phyloP scores from a whole-genome alignment of 2,888 invertebrate genomes.

The Alsophila aescularia region DNA sequence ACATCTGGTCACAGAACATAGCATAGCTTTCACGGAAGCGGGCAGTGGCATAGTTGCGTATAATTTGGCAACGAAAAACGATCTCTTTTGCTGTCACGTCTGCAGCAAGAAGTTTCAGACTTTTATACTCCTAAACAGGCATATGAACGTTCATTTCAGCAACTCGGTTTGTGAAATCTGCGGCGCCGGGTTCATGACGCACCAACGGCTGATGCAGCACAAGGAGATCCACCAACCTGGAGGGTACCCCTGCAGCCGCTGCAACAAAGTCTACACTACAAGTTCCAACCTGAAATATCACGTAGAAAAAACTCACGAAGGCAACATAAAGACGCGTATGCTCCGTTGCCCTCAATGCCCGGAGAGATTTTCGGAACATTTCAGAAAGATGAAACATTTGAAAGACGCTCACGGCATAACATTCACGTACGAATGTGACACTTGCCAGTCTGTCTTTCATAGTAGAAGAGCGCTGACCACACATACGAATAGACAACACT shows the following conservation, averaged over 20 bases:
- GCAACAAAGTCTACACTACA: constrained; percentile 76
- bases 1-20: constrained; percentile 56
- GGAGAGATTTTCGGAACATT: constrained; percentile 67
- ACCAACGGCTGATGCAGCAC: constrained; percentile 65
- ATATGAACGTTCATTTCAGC: constrained; percentile 73
- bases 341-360: constrained; percentile 64
- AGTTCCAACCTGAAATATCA: constrained; percentile 69
- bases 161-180: constrained; percentile 71
- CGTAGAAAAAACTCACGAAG: constrained; percentile 63
- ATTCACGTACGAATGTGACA: constrained; percentile 63
- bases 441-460: constrained; percentile 61
- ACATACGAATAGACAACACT: constrained; percentile 68
- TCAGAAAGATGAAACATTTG: constrained; percentile 67
- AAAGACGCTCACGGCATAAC: constrained; percentile 66
- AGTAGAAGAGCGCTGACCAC: constrained; percentile 62
- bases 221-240: constrained; percentile 68
- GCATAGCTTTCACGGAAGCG: constrained; percentile 57
- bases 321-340: constrained; percentile 59
- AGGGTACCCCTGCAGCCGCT: constrained; percentile 67
- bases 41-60: constrained; percentile 65
- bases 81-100: constrained; percentile 63
- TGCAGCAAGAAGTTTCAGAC: constrained; percentile 66
- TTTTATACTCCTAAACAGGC: constrained; percentile 66
- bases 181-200: constrained; percentile 67
- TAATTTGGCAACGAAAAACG: constrained; percentile 54